Base-by-base conservation (phyloP, 2,113 vertebrate species). In the Petromus typicus region DNA sequence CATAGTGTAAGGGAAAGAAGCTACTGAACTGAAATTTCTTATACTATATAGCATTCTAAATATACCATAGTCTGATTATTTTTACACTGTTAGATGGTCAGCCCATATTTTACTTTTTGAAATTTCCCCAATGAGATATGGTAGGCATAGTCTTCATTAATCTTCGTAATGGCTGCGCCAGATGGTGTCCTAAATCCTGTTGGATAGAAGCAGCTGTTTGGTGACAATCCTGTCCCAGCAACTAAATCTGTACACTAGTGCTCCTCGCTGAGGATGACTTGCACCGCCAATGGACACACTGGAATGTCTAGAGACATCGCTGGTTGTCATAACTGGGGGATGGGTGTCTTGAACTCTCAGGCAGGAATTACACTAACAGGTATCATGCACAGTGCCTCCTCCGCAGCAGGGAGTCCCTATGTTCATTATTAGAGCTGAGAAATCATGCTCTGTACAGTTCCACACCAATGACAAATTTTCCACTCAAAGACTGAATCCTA, bases 1-100 rank as follows among this genome's bases (percentile, higher is more conserved):
- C 89, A 67, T 27, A 75, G 57, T 48, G 64, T 95, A 69, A 94
- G 84, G 82, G 67, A 66, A 89, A 95, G 84, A 54, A 86, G 67
- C 37, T 6, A n/a, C 27, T 75, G 78, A 61, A 56, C 14, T 34
- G 30, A 69, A 93, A 59, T 45, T 61, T 45, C 57, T 54, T 45
- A 51, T 13, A 37, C 27, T 75, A 73, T 84, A 59, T 30, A 90
- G 54, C 13, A 59, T 61, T 71, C 69, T 54, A 40, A 51, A 37
- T 64, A 61, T 79, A 66, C 23, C 61, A 40, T 5, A 43, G 18
- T 51, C 34, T 63, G 30, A 30, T 87, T 84, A 23, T 91, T 71
- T 66, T 84, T 37, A 27, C 54, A 57, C 18, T 2, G 17, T 82
- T 23, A 20, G 59, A 73, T 66, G 61, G 57, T 86, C 25, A 66